A percentile compares a stretch with the other conserved stretches of the same genome.
Conservation (phyloP, 1,140 invertebrate genomes). For the Tetragonula clypearis region DNA sequence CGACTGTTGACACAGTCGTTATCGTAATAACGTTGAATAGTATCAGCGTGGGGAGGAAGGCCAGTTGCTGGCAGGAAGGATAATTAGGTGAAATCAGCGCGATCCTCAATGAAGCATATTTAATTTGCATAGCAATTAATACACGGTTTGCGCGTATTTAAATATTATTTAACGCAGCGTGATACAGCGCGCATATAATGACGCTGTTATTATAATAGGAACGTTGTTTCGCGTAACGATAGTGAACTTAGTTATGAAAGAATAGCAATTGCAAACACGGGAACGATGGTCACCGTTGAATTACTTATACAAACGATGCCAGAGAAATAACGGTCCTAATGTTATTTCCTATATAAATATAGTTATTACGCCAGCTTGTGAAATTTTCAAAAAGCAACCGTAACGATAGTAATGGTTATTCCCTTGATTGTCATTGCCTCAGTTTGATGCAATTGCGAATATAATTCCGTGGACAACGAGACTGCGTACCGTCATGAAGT, state of each 20-base stretch:
- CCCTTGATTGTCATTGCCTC: not conserved
- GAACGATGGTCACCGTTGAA: not conserved
- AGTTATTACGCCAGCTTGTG: not conserved
- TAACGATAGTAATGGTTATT: not conserved
- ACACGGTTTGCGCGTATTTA: not conserved
- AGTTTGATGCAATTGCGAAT: not conserved
- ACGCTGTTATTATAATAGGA: not conserved
- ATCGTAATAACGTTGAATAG: conserved; percentile 19
- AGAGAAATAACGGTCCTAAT: not conserved
- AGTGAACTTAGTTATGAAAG: not conserved
- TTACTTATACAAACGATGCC: not conserved
- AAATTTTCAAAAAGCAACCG: not conserved
- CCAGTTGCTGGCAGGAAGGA: conserved; percentile 4
- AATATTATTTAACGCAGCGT: conserved; percentile 3
- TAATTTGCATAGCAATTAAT: conserved; percentile 20
- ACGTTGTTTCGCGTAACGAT: not conserved
- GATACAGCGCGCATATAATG: not conserved
- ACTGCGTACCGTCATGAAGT: not conserved
- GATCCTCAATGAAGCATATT: conserved; percentile 28
- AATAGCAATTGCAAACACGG: too few relatives aligned
- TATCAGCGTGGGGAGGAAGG: not conserved
- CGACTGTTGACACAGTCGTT: conserved; percentile 19
- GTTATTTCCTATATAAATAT: not conserved
- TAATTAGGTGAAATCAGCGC: conserved; percentile 30
- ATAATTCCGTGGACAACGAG: not conserved